Evolutionary conservation across 2,113 vertebrate genomes (phyloP), one percentile per base, ranked within the genome.

Genomic region (Tricholaema leucomelas): DNA sequence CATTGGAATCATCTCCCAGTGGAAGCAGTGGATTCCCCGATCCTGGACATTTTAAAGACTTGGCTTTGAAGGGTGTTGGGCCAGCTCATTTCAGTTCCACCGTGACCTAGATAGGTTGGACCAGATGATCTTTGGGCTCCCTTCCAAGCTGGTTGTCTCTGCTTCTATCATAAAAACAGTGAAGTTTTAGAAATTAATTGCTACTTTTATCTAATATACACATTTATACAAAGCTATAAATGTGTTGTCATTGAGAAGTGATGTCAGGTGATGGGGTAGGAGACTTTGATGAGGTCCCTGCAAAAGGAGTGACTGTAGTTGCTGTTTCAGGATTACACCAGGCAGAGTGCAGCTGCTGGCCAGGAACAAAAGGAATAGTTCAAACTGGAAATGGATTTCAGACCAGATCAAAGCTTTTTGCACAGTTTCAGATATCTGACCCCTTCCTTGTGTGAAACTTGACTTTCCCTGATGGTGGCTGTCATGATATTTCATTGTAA

Each of bases 181-280:
- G 36, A 38, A 4, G 3, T 12, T 77, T 56, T 80, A 87, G 55
- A 7, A 73, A 40, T 66, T 2, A 64, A 33, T 73, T 72, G 21
- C 18, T 88, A 13, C 25, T n/a, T 79, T 7, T 25, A 30, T 52
- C 30, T 10, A 5, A 50, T 12, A 50, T 50, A 25, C 21, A 24
- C 48, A 50, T 23, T 23, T 50, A 24, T 50, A 13, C 24, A 50
- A 24, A 24, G 23, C 48, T 35, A 30, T 40, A 50, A 27, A 48
- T 50, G 15, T 35, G 33, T 77, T 67, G 12, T 61, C 21, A 8
- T 12, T 66, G 33, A 5, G 61, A n/a, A 0, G 0, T 71, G 24
- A 17, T 70, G 19, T 28, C 65, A 60, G 35, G 38, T 38, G 31
- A 11, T 44, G 20, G 52, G 35, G 30, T 46, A 12, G 27, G 36